These are phyloP conservation scores for Ceratina japonica DNA, from an alignment of 1,140 invertebrate genomes.

Conservation along the genomic window DNA sequence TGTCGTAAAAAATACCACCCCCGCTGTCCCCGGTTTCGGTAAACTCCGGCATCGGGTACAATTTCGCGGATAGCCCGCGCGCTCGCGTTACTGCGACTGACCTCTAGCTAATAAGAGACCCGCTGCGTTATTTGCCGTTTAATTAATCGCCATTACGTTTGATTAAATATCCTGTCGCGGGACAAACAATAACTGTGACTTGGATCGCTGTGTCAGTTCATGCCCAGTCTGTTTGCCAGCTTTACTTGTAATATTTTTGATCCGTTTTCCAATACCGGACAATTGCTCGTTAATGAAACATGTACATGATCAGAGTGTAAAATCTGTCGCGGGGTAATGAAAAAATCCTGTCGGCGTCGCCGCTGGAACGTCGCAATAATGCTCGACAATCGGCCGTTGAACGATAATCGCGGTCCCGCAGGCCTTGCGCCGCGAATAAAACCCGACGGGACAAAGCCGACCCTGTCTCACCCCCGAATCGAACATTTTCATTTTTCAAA, in stretches of 20 bases:
- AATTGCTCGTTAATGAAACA: conserved; percentile 37
- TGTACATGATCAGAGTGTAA: conserved; percentile 13
- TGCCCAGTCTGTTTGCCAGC: background rate
- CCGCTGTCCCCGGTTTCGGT: too few species aligned
- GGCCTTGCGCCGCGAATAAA: background rate
- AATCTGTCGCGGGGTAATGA: background rate
- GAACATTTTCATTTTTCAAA: conserved; percentile 24
- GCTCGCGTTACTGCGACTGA: background rate
- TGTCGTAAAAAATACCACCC: conserved; percentile 46
- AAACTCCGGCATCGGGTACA: background rate
- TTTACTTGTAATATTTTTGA: background rate
- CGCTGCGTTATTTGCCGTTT: conserved; percentile 27
- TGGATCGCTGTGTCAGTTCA: background rate
- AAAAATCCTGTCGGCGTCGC: conserved; percentile 8
- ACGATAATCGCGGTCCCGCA: background rate
- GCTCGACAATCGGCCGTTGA: conserved; percentile 17
- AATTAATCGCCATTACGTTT: conserved; percentile 39
- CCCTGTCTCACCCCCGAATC: background rate
- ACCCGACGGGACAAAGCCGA: background rate
- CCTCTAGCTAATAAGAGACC: conserved; percentile 21
- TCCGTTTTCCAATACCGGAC: background rate
- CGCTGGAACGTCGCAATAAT: conserved; percentile 13
- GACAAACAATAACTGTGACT: conserved; percentile 26
- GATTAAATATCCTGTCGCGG: conserved; percentile 39
- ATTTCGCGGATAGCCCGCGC: background rate